Conservation (phyloP, 1,140 invertebrate genomes). For the Drosophila paulistorum region DNA sequence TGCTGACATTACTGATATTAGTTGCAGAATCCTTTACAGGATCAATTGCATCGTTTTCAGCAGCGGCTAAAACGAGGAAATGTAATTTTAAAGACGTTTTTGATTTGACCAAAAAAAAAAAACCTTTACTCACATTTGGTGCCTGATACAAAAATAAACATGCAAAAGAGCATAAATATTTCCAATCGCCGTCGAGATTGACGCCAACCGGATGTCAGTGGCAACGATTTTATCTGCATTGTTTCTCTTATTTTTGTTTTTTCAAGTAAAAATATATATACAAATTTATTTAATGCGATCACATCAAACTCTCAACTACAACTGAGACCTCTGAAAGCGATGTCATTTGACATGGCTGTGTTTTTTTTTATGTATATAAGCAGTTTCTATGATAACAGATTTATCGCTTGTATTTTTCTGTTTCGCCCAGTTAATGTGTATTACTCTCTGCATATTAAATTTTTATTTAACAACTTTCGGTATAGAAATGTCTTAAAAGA, state of each 20-base stretch:
- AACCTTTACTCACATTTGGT: constrained; percentile 43
- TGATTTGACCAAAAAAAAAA: not conserved
- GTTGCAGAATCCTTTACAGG: not conserved
- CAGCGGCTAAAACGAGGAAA: constrained; percentile 14
- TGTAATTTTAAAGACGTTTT: not conserved
- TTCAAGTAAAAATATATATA: constrained; percentile 39
- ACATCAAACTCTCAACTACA: not conserved
- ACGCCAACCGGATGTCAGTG: constrained; percentile 60
- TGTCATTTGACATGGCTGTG: not conserved
- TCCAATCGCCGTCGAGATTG: constrained; percentile 30
- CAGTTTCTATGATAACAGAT: constrained; percentile 10
- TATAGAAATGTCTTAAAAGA: not conserved
- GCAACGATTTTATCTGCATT: constrained; percentile 65
- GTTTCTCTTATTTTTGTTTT: constrained; percentile 11
- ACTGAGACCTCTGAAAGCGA: constrained; percentile 7
- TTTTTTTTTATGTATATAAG: not conserved
- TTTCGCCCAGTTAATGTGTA: not conserved
- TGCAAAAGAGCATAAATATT: constrained; percentile 8
- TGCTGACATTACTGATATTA: constrained; percentile 83
- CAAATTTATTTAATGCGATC: constrained; percentile 4
- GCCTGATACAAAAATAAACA: constrained; percentile 63
- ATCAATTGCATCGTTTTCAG: constrained; percentile 8
- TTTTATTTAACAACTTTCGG: not conserved
- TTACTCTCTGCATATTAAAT: not conserved
- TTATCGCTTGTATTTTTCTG: not conserved